Evolutionary conservation across 2,888 invertebrate genomes (phyloP).

Genomic region (Tineola bisselliella): DNA sequence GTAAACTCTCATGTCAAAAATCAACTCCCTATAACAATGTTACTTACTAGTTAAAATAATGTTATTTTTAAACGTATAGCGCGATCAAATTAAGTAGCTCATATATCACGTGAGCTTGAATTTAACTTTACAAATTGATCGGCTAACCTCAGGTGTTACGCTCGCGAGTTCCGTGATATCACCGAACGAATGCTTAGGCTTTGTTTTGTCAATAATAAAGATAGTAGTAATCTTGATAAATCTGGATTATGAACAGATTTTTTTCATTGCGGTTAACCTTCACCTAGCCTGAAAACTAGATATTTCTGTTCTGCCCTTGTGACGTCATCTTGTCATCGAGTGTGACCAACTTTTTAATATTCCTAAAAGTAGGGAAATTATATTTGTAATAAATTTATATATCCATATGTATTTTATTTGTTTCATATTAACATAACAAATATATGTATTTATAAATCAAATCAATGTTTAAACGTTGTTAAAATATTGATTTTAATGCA

Average conservation of each 20-base stretch:
- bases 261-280: conserved; percentile 36
- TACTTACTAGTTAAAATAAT: background rate
- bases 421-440: too few species aligned
- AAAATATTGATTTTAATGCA: too few species aligned
- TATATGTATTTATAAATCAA: too few species aligned
- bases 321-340: conserved; percentile 47
- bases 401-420: too few species aligned
- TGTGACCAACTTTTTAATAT: conserved; percentile 31
- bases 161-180: background rate
- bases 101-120: background rate
- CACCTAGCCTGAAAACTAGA: conserved; percentile 57
- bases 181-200: background rate
- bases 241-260: conserved; percentile 6
- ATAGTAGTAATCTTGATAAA: background rate
- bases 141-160: background rate
- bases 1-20: too few species aligned
- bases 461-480: too few species aligned
- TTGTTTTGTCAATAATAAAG: background rate
- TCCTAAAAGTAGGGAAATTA: background rate
- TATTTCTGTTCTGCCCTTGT: conserved; percentile 59
- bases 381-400: background rate
- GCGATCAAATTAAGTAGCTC: background rate
- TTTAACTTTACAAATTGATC: background rate
- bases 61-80: background rate
- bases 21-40: too few species aligned